Evolutionary conservation across 1,140 invertebrate species (phyloP), one percentile per base, ranked within the genome.

Genomic region (Chrysomallon squamiferum): DNA sequence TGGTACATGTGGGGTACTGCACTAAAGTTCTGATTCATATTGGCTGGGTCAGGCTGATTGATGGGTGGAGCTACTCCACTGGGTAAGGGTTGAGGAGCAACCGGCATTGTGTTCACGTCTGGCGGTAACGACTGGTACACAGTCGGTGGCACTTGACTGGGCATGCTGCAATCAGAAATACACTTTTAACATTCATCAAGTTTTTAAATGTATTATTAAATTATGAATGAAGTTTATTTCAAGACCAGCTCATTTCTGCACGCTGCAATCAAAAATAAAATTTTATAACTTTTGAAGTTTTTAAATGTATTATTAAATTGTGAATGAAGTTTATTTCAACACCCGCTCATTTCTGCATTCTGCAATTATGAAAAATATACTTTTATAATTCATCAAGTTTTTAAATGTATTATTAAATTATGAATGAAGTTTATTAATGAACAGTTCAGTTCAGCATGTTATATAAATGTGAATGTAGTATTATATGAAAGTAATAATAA

Each of bases 71-170:
- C 35, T 15, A 5, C 35, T 38, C 35, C 35, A 38, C 35, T 38
- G 35, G 35, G 35, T 15, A 38, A 7, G 35, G 35, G 35, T 38
- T 5, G 35, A 15, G 35, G 6, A 38, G 35, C 35, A 38, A 5
- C 35, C 35, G 35, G 35, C 35, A 38, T 38, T 15, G 35, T 38
- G 6, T 15, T 15, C 6, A 15, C 35, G 15, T 38, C 35, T 38
- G 35, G 35, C 15, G 35, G 35, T 38, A 38, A 38, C 35, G 35
- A 38, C 35, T 54, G 50, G 50, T 54, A 54, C 50, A 54, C 50
- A 20, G 50, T 54, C n/a, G 22, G 50, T 27, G 50, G n/a, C 50
- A 54, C 29, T 54, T 54, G 50, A 27, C 3, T 54, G n/a, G 50
- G 22, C 22, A 54, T 25, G 50, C 50, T 54, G 50, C 29, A 20